Percentiles rank a stretch among this genome's conserved stretches.
Evolutionary conservation across 2,113 vertebrate genomes (phyloP).

Genomic region (Artemisiospiza belli): DNA sequence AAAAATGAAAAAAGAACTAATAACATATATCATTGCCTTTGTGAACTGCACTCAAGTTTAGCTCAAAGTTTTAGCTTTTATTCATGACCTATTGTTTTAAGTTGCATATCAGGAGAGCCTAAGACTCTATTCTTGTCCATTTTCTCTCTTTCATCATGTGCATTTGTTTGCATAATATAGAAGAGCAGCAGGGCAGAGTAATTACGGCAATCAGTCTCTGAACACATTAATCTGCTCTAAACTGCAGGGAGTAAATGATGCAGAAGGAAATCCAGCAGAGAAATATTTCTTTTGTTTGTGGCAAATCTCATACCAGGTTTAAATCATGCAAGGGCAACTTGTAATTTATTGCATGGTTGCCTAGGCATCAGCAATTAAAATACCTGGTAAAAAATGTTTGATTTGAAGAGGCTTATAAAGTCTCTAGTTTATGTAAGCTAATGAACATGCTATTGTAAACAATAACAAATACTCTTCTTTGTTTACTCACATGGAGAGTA

Average conservation of each 20-base stretch:
- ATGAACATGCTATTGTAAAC: neutral
- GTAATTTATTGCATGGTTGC: conserved; percentile 61
- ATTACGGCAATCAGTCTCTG: conserved; percentile 83
- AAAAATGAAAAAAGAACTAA: neutral
- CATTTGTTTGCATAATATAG: conserved; percentile 79
- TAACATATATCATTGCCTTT: neutral
- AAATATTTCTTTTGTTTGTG: conserved; percentile 71
- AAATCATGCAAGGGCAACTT: conserved; percentile 49
- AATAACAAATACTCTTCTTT: neutral
- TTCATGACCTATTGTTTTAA: neutral
- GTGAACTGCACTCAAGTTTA: neutral
- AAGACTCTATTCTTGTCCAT: neutral
- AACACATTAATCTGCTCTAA: conserved; percentile 83
- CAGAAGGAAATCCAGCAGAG: conserved; percentile 69
- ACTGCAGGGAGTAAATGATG: conserved; percentile 80
- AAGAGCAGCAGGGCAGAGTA: conserved; percentile 78
- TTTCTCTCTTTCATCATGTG: conserved; percentile 53
- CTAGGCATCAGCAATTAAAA: conserved; percentile 36
- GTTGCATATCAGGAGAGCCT: neutral
- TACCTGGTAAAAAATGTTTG: conserved; percentile 39
- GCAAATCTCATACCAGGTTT: conserved; percentile 49
- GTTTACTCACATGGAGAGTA: neutral
- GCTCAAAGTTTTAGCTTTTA: neutral
- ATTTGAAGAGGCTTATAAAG: neutral
- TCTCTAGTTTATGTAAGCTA: neutral